Base-by-base conservation (phyloP, 1,140 invertebrate species). In the Drosophila kikkawai region DNA sequence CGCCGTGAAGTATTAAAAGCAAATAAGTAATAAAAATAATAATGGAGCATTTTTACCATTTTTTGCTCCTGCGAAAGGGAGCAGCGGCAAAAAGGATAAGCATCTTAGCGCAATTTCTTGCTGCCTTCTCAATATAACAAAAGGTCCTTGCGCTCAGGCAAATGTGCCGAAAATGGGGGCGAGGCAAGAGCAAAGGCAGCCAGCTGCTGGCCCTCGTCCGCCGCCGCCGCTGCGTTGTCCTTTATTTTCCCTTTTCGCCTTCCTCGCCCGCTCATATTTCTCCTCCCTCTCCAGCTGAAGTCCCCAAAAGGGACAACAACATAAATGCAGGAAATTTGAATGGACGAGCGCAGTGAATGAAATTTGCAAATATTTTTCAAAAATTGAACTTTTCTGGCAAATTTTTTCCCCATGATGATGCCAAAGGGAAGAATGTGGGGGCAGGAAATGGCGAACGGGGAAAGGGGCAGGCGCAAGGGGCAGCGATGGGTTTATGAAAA, bases 1-100 rank as follows among this genome's bases (percentile, higher is more conserved):
- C 86, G 58, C 85, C 75, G 86, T 86, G 77, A 80, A 87, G 86
- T 92, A 92, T 92, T 92, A 92, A 92, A 92, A 92, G 91, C 91
- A 92, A 92, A 92, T 92, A 92, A 91, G 91, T 92, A 91, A 92
- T 92, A 92, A 92, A 92, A 92, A 92, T 92, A 92, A 92, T 92
- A 92, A 92, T 91, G 91, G 87, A 79, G 86, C 80, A 86, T 92
- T 91, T 92, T 91, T 91, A 86, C 87, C 87, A 88, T 88, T 88
- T 90, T 85, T 88, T 79, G 85, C 82, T 48, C 61, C 84, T 71
- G 59, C 75, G 68, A 80, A 87, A 85, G 73, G 81, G 76, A 82
- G 56, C 61, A 71, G 58, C 59, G 64, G 57, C 37, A 61, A 87
- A 90, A 92, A 92, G 91, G 91, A 92, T 92, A 92, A 92, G 84